Conservation (phyloP, 2,797 vertebrate species). For the Onychomys leucogaster region DNA sequence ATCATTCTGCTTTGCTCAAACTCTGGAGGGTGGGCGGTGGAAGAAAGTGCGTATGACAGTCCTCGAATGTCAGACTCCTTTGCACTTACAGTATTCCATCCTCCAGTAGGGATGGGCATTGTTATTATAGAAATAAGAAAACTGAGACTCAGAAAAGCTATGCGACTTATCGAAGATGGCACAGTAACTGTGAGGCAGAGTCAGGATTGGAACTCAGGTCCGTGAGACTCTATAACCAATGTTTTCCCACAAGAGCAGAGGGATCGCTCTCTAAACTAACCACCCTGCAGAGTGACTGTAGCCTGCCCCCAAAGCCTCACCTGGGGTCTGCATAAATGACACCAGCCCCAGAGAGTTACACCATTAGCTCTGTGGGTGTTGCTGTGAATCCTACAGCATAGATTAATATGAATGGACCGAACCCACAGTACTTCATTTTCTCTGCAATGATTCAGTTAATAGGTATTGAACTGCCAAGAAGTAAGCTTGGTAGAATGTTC, state of each 20-base stretch:
- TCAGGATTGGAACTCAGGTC: background rate
- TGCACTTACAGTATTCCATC: background rate
- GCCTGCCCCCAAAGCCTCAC: background rate
- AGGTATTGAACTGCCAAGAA: background rate
- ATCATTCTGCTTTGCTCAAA: background rate
- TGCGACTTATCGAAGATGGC: background rate
- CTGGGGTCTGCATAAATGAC: background rate
- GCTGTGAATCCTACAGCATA: background rate
- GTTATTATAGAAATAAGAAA: slow-evolving; percentile 14
- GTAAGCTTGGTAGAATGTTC: background rate
- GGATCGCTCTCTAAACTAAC: background rate
- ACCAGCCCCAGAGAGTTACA: background rate
- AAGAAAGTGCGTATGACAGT: background rate
- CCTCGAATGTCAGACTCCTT: background rate
- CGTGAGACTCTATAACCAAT: background rate
- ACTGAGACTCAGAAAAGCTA: background rate
- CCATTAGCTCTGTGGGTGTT: background rate
- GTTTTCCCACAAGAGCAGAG: background rate
- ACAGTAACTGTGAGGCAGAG: background rate
- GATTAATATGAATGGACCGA: background rate
- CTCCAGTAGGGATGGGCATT: background rate
- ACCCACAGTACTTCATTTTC: background rate
- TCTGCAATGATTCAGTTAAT: background rate
- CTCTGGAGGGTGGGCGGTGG: background rate
- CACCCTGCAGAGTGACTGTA: background rate